Percentiles rank a stretch among this genome's conserved stretches.
Conservation (phyloP, 2,797 vertebrate genomes). For the Syngnathus acus region DNA sequence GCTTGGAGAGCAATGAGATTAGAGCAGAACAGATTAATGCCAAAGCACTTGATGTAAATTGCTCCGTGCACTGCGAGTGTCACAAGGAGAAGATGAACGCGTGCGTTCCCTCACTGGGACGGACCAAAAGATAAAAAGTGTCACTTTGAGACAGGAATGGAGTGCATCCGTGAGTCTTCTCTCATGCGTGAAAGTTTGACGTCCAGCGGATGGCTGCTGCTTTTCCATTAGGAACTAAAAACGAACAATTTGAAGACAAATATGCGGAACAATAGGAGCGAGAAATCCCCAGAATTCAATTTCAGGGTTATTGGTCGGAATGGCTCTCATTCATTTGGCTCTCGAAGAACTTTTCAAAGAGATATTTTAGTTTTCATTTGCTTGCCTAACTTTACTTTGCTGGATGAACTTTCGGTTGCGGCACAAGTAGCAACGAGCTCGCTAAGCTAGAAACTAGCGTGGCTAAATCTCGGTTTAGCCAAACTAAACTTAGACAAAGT, state of each 20-base stretch:
- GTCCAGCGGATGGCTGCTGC: neutral
- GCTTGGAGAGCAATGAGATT: constrained; percentile 26
- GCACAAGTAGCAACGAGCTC: too few relatives aligned
- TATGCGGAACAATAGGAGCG: neutral
- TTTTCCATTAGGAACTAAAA: neutral
- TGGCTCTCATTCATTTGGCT: neutral
- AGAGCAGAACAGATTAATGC: constrained; percentile 43
- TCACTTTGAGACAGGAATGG: neutral
- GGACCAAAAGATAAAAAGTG: neutral
- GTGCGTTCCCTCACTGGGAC: constrained; percentile 9
- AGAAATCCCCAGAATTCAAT: neutral
- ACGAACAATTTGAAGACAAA: neutral
- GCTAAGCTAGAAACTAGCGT: too few relatives aligned
- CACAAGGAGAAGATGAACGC: constrained; percentile 47
- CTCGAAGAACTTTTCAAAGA: neutral
- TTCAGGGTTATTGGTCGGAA: neutral
- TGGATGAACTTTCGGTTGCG: neutral
- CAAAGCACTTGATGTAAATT: constrained; percentile 48
- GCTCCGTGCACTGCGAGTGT: constrained; percentile 21
- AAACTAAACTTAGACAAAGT: too few relatives aligned
- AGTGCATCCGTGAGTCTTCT: neutral
- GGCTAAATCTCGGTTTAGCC: too few relatives aligned
- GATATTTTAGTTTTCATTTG: neutral
- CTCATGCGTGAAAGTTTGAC: neutral
- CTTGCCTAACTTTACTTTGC: neutral